A percentile compares a stretch with the other conserved stretches of the same genome.
Conservation (phyloP, 2,797 vertebrate genomes). For the Pelobates cultripes region DNA sequence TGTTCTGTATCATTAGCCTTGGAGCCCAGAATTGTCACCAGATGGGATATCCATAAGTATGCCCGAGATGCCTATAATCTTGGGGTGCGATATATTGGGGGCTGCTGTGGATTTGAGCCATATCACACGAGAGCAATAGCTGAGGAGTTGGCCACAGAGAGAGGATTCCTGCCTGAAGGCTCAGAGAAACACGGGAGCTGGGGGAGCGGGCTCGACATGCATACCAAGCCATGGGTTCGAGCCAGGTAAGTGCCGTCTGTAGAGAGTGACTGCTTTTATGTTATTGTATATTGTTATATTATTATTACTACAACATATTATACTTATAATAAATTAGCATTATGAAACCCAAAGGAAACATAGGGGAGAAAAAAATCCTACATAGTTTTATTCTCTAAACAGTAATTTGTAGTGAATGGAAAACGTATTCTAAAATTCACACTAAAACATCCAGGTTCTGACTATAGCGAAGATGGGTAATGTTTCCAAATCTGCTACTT, state of each 20-base stretch:
- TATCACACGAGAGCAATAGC: conserved; percentile 88
- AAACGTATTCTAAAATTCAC: too few species aligned
- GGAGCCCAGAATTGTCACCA: conserved; percentile 86
- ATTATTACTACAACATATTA: too few species aligned
- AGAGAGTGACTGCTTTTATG: too few species aligned
- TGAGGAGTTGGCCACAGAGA: conserved; percentile 86
- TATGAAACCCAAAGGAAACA: too few species aligned
- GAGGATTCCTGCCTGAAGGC: conserved; percentile 80
- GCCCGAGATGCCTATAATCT: conserved; percentile 86
- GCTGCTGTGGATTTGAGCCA: conserved; percentile 92
- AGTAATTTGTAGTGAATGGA: too few species aligned
- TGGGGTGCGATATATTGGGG: conserved; percentile 87
- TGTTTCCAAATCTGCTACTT: too few species aligned
- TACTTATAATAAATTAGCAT: too few species aligned
- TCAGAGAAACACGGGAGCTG: conserved; percentile 91
- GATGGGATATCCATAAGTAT: conserved; percentile 92
- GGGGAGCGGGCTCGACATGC: conserved; percentile 84
- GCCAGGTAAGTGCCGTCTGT: conserved; percentile 75
- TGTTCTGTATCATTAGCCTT: conserved; percentile 71
- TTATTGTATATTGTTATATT: too few species aligned
- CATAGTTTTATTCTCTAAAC: too few species aligned
- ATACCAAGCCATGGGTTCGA: conserved; percentile 94
- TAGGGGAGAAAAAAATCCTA: too few species aligned
- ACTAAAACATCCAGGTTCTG: too few species aligned
- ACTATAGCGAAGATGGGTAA: too few species aligned